Evolutionary conservation across 1,140 invertebrate genomes (phyloP), one percentile per base, ranked within the genome.

Genomic region (Schmidtea mediterranea): DNA sequence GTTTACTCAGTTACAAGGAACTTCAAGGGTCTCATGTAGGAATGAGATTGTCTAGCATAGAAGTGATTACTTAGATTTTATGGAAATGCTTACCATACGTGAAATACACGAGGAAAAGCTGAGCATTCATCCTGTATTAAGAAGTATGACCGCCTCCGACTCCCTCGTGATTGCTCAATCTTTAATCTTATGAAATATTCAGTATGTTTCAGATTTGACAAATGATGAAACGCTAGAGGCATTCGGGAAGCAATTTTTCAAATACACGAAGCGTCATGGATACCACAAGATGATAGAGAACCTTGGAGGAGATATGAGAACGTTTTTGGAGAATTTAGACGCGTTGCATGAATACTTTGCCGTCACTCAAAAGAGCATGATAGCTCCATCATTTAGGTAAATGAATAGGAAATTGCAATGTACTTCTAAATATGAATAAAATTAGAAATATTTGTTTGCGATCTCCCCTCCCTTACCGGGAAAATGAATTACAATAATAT

Each of bases 201-300:
- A n/a, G 15, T 22, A 9, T 39, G 16, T 51, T 55, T 9, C 49
- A 64, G 62, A 53, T 36, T 46, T 60, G 1, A 48, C 55, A 1
- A 19, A 60, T 15, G 53, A 55, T 9, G 50, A 52, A 12, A 60
- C 62, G 1, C 53, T 63, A 22, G 60, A 63, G 51, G 52, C 60
- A n/a, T 63, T 64, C 50, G 62, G 62, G 6, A 59, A 59, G n/a
- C 61, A 58, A 48, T 64, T 64, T 51, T 54, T 64, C 12, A 52
- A 53, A 32, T 64, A 62, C 50, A 63, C 60, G 39, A 45, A 59
- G 10, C 49, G 57, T 2, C 55, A 59, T 46, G 62, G 62, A 19
- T 64, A 64, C 48, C 60, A 62, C 54, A 64, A 62, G 48, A 63
- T 64, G 60, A 43, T 64, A 43, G 46, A 50, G 38, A 62, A 60